Percentiles rank a stretch among this genome's conserved stretches.
Evolutionary conservation across 2,113 vertebrate genomes (phyloP).

Genomic region (Aix galericulata): DNA sequence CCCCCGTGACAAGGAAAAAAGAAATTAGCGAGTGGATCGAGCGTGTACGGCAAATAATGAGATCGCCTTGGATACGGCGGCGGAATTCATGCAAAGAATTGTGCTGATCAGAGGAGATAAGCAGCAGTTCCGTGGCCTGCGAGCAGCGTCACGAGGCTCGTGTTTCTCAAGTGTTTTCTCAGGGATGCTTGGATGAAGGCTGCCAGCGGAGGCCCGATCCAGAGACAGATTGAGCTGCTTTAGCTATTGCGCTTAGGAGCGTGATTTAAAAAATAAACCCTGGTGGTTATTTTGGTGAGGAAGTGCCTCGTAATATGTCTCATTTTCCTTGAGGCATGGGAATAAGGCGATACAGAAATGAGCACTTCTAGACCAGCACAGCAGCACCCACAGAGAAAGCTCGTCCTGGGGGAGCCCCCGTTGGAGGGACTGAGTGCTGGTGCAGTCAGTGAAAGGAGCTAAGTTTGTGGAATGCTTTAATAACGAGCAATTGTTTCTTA

Average conservation of each 20-base stretch:
- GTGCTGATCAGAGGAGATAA: conserved; percentile 5
- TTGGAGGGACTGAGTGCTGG: not conserved
- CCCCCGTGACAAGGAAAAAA: not conserved
- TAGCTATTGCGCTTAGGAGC: not conserved
- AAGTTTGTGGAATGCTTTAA: not conserved
- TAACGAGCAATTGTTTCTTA: not conserved
- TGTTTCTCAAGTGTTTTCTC: not conserved
- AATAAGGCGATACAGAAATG: not conserved
- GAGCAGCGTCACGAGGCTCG: not conserved
- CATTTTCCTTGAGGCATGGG: not conserved
- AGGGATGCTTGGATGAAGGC: not conserved
- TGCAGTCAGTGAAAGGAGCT: not conserved
- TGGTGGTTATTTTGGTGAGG: not conserved
- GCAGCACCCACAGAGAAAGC: not conserved
- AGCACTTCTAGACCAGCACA: not conserved
- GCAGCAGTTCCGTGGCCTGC: not conserved
- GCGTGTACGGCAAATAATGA: conserved; percentile 17
- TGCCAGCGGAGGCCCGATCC: not conserved
- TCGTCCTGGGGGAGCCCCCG: not conserved
- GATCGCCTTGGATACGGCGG: conserved; percentile 51
- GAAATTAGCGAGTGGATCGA: conserved; percentile 39
- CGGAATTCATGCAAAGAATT: conserved; percentile 2
- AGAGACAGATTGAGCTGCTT: not conserved
- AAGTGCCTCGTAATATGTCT: not conserved
- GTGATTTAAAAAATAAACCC: not conserved